A percentile compares a stretch with the other conserved stretches of the same genome.
Conservation (phyloP, 2,797 vertebrate genomes). For the Heterohyrax brucei region DNA sequence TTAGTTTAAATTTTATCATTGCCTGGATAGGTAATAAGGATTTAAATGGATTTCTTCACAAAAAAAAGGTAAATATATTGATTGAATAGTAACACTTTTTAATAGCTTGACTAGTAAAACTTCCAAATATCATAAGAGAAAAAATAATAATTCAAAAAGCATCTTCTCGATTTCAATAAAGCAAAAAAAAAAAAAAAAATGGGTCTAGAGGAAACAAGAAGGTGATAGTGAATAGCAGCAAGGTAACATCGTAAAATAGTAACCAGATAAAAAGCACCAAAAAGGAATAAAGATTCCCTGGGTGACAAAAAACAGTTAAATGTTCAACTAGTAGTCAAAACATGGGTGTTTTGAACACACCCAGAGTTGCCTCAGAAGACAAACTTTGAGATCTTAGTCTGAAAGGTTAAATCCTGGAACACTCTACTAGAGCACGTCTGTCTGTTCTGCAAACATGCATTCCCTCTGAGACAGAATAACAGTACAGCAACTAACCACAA, state of each 20-base stretch:
- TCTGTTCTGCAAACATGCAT: no score
- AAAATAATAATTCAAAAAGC: not conserved
- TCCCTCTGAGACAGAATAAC: no score
- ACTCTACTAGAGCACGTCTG: no score
- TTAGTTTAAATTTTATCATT: constrained; percentile 18
- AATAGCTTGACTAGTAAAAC: not conserved
- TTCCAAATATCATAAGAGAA: not conserved
- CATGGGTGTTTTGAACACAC: no score
- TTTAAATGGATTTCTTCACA: not conserved
- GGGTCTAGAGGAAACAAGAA: not conserved
- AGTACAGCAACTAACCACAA: no score
- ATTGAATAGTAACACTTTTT: not conserved
- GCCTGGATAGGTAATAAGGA: not conserved
- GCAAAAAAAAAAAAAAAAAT: not conserved
- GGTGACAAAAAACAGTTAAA: no score
- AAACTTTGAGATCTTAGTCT: no score
- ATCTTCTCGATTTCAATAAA: not conserved
- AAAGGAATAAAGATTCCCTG: not conserved
- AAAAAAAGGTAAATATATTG: not conserved
- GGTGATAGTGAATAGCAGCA: not conserved
- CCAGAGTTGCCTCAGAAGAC: no score
- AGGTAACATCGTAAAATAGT: not conserved
- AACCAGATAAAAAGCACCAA: not conserved
- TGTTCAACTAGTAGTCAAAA: no score
- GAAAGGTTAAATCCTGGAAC: no score